Base-by-base conservation (phyloP, 2,113 vertebrate genomes). In the Callithrix jacchus region DNA sequence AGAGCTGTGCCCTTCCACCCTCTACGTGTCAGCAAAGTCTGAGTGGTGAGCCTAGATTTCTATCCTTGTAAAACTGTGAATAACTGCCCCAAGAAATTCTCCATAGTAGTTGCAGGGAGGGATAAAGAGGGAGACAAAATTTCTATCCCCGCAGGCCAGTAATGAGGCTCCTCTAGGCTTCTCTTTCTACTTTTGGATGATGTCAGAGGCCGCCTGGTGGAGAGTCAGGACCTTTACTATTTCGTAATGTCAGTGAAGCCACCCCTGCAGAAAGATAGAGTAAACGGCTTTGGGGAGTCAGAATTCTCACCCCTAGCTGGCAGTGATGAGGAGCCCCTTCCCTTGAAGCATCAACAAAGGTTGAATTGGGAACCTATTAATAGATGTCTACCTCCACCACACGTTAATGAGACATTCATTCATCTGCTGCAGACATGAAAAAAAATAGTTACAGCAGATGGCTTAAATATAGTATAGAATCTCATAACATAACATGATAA, bases 101-200 rank as follows among this genome's bases (percentile, higher is more conserved):
- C 30, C 35, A 3, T 27, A 27, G 14, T 35, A 35, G 13, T 56
- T 23, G 52, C 76, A 21, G 35, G 68, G 47, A 21, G 21, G 8
- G 45, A 27, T 17, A 66, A n/a, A 37, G 6, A 81, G 10, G 11
- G 18, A 70, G n/a, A 6, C 17, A 70, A 27, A 11, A 25, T 35
- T 30, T 45, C 70, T 47, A 56, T n/a, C 8, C 21, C n/a, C 18
- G 17, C 2, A 5, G 61, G 8, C 12, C 47, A 32, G 7, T 16
- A 32, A 54, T 81, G 16, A 81, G 17, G 0, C 10, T 5, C 2
- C n/a, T 21, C 5, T 77, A 81, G 17, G 0, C 16, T 8, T 1
- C n/a, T 21, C 8, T 77, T 47, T 86, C 83, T 23, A 4, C 3
- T 86, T 20, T n/a, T 32, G 32, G 7, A 11, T 86, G 27, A 32